Evolutionary conservation across 35 echinoderm and acorn worm species (phyloP).

Genomic region (Heliocidaris erythrogramma): DNA sequence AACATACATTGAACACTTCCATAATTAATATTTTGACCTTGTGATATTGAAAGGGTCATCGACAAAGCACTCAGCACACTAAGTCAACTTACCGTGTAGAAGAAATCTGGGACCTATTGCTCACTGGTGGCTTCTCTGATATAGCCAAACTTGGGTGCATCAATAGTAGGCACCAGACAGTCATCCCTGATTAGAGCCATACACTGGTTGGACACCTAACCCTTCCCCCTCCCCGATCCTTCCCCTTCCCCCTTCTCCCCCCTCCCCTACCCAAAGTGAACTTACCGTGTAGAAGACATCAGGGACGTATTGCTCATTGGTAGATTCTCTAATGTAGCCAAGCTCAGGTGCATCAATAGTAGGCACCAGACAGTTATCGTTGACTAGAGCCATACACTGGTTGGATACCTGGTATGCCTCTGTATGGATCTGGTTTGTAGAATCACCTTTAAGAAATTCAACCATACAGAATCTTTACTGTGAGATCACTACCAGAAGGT

Average conservation of each 20-base stretch:
- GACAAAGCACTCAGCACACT: not conserved
- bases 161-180: constrained; percentile 89
- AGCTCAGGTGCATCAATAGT: constrained; percentile 94
- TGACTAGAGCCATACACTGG: constrained; percentile 96
- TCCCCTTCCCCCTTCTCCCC: not conserved
- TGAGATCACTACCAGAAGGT: too few relatives aligned
- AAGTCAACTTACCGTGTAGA: constrained; percentile 70
- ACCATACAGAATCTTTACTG: not conserved
- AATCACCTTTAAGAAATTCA: constrained; percentile 69
- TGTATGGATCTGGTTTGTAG: constrained; percentile 92
- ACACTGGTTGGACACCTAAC: constrained; percentile 92
- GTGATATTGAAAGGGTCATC: not conserved
- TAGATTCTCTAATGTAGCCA: constrained; percentile 87
- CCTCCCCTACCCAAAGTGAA: not conserved
- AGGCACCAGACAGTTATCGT: constrained; percentile 86
- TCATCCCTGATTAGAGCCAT: constrained; percentile 92
- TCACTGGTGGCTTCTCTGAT: constrained; percentile 82
- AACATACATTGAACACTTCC: too few relatives aligned
- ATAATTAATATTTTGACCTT: not conserved
- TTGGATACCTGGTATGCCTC: constrained; percentile 98
- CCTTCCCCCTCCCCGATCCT: too few relatives aligned
- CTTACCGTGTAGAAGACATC: constrained; percentile 96
- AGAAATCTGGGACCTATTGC: constrained; percentile 89
- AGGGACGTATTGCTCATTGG: constrained; percentile 91
- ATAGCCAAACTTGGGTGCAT: constrained; percentile 89